Percentiles rank a stretch among this genome's conserved stretches.
Evolutionary conservation across 2,797 vertebrate genomes (phyloP).

Genomic region (Malurus leucopterus): DNA sequence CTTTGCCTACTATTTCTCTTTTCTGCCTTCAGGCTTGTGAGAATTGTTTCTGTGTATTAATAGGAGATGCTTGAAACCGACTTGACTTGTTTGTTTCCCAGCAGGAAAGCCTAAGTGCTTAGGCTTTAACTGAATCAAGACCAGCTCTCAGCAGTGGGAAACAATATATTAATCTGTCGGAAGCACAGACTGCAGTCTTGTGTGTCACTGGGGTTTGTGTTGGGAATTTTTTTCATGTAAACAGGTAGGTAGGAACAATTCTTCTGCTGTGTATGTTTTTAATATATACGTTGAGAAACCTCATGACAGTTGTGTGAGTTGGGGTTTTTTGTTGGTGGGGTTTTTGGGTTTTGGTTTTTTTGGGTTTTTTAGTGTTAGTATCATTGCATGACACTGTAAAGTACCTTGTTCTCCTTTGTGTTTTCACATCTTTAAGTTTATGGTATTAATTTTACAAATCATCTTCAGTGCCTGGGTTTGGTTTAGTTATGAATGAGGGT

Average conservation of each 20-base stretch:
- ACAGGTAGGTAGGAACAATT: slow-evolving; percentile 34
- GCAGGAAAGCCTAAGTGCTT: slow-evolving; percentile 51
- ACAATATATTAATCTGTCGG: slow-evolving; percentile 33
- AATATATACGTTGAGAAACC: not conserved
- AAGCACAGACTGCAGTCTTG: slow-evolving; percentile 24
- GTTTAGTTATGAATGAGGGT: not conserved
- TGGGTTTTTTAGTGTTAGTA: not conserved
- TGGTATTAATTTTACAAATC: not conserved
- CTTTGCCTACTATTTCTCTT: not conserved
- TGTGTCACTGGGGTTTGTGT: slow-evolving; percentile 28
- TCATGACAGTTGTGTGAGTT: not conserved
- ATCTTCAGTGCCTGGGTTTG: not conserved
- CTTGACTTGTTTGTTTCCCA: slow-evolving; percentile 51
- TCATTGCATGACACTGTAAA: slow-evolving; percentile 7
- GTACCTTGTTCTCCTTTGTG: not conserved
- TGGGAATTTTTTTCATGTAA: slow-evolving; percentile 28
- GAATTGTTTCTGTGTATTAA: slow-evolving; percentile 52
- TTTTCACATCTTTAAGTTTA: slow-evolving; percentile 9
- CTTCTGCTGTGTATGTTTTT: not conserved
- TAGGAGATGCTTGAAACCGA: slow-evolving; percentile 42
- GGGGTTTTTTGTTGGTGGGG: not conserved
- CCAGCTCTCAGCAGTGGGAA: slow-evolving; percentile 47
- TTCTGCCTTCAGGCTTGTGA: slow-evolving; percentile 28
- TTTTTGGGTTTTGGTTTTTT: not conserved
- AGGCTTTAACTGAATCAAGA: slow-evolving; percentile 49